Conservation (phyloP, 2,888 invertebrate species). For the Pandemis corylana region DNA sequence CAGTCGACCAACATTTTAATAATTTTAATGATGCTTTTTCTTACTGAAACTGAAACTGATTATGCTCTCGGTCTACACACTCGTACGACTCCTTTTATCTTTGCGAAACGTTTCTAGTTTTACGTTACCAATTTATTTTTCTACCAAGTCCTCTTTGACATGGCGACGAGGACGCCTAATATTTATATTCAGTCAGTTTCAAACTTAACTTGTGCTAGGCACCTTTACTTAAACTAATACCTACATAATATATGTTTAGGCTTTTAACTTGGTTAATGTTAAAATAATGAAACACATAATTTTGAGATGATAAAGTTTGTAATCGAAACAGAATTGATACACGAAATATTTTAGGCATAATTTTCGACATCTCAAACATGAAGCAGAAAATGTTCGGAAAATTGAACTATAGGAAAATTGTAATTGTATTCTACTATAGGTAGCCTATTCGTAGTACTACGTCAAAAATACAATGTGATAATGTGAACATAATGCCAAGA, state of each 20-base stretch:
- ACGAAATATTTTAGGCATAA: too few species aligned
- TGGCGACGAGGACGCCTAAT: neutral
- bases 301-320: neutral
- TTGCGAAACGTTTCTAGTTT: too few species aligned
- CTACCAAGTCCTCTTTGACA: neutral
- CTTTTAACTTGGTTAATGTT: neutral
- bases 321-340: too few species aligned
- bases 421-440: too few species aligned
- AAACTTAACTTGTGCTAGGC: neutral
- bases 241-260: too few species aligned
- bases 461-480: too few species aligned
- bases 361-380: too few species aligned
- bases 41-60: neutral
- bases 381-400: too few species aligned
- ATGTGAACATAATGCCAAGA: too few species aligned
- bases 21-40: neutral
- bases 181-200: neutral
- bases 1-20: neutral
- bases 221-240: neutral
- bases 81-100: neutral
- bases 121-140: neutral
- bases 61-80: neutral
- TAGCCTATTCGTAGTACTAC: too few species aligned
- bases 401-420: too few species aligned
- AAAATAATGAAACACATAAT: neutral